Conservation (phyloP, 2,113 vertebrate genomes). For the Eudyptes chrysolophus region DNA sequence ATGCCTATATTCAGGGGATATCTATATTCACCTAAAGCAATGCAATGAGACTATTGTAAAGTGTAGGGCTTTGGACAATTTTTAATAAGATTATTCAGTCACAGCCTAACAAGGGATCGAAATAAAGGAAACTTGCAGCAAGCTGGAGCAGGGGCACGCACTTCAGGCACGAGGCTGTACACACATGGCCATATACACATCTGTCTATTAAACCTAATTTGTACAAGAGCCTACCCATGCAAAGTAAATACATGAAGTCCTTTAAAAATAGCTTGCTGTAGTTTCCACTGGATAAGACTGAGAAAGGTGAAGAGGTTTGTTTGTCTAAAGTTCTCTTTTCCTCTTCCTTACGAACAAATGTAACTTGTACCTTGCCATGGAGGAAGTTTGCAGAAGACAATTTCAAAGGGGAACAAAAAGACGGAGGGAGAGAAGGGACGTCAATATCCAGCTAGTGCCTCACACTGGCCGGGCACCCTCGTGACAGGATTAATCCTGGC, state of each 20-base stretch:
- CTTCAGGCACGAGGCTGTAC: neutral
- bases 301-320: neutral
- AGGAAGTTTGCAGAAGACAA: neutral
- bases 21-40: neutral
- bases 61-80: neutral
- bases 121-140: neutral
- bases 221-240: neutral
- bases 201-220: neutral
- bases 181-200: fast-evolving
- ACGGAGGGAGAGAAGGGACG: neutral
- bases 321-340: neutral
- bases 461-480: neutral
- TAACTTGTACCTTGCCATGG: neutral
- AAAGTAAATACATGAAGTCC: neutral
- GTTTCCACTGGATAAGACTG: neutral
- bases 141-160: neutral
- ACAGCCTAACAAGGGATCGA: neutral
- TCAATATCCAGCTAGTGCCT: neutral
- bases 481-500: neutral
- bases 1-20: neutral
- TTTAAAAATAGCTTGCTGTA: neutral
- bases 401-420: neutral
- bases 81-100: neutral
- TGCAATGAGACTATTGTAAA: neutral
- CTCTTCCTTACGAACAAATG: neutral